Percentiles rank a stretch among this genome's conserved stretches.
Evolutionary conservation across 2,888 invertebrate genomes (phyloP).

Genomic region (Lepidochitona cinerea): DNA sequence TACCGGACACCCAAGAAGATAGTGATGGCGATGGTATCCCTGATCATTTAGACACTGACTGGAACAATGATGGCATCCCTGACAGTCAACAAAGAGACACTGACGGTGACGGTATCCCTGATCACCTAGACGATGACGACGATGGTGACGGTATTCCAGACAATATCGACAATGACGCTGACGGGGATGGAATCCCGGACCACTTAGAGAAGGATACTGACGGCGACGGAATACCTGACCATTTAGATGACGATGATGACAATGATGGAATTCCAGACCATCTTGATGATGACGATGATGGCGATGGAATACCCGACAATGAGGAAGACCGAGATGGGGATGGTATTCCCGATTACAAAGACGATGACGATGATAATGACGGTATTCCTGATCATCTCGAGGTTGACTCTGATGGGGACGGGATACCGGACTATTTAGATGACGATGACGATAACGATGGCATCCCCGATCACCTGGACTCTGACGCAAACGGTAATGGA

Average conservation of each 20-base stretch:
- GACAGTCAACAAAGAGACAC: constrained; percentile 46
- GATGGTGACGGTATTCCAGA: constrained; percentile 40
- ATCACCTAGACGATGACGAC: constrained; percentile 33
- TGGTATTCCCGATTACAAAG: constrained; percentile 33
- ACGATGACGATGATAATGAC: constrained; percentile 34
- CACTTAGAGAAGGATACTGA: constrained; percentile 10
- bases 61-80: constrained; percentile 60
- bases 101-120: constrained; percentile 45
- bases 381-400: constrained; percentile 38
- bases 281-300: constrained; percentile 35
- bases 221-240: constrained; percentile 26
- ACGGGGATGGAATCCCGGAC: constrained; percentile 27
- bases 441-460: constrained; percentile 31
- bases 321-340: constrained; percentile 29
- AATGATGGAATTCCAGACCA: constrained; percentile 44
- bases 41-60: constrained; percentile 54
- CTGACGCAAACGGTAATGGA: constrained; percentile 40
- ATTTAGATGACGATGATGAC: constrained; percentile 33
- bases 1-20: constrained; percentile 52
- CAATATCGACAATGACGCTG: constrained; percentile 35
- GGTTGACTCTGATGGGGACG: constrained; percentile 30
- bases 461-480: constrained; percentile 20
- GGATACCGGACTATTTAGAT: constrained; percentile 28
- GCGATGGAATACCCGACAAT: constrained; percentile 30
- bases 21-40: constrained; percentile 66